Evolutionary conservation across 2,797 vertebrate genomes (phyloP).

Genomic region (Gymnothorax reevesii): DNA sequence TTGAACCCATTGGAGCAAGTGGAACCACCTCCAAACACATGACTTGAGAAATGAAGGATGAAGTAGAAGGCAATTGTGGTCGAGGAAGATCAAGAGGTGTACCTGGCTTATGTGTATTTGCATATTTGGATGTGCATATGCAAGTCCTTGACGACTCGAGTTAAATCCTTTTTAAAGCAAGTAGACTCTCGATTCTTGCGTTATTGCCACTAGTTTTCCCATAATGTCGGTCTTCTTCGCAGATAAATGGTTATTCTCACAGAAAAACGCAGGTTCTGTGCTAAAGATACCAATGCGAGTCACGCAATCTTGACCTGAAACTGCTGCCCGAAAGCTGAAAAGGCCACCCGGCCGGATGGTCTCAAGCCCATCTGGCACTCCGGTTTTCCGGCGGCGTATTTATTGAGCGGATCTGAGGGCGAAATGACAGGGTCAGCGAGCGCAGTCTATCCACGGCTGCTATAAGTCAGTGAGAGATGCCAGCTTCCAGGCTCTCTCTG

Average conservation of each 20-base stretch:
- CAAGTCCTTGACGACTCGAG: not conserved
- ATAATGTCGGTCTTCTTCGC: not conserved
- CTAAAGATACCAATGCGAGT: not conserved
- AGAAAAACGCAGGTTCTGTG: not conserved
- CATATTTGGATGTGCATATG: not conserved
- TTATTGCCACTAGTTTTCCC: not conserved
- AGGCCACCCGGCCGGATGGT: not conserved
- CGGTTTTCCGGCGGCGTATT: not conserved
- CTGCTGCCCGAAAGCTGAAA: not conserved
- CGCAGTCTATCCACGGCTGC: not conserved
- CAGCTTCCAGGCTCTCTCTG: not conserved
- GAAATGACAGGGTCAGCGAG: not conserved
- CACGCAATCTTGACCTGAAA: not conserved
- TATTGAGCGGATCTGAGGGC: not conserved
- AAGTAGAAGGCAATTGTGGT: not conserved
- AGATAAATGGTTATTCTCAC: not conserved
- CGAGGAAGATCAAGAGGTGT: not conserved
- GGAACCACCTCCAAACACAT: not conserved
- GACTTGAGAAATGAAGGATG: not conserved
- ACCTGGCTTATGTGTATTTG: not conserved
- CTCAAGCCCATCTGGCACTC: not conserved
- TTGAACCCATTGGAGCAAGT: not conserved
- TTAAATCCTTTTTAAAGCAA: not conserved
- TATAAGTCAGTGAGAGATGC: not conserved
- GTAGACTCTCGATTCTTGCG: too few relatives aligned